Conservation (phyloP, 1,140 invertebrate species). For the Monochamus saltuarius region DNA sequence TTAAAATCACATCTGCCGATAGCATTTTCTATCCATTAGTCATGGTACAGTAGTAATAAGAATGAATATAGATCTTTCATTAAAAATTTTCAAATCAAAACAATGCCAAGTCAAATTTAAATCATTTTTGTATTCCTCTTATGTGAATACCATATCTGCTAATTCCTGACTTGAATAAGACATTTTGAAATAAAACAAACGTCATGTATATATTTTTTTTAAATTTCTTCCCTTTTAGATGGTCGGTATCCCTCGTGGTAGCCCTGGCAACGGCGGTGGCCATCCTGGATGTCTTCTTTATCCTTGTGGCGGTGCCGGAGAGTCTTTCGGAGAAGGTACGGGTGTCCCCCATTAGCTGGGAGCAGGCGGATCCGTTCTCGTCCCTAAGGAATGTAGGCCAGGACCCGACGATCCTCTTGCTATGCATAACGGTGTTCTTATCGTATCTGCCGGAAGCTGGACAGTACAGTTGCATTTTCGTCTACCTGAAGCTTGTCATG, state of each 20-base stretch:
- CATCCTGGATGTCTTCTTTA: constrained; percentile 96
- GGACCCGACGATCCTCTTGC: constrained; percentile 93
- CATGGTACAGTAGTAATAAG: too few relatives aligned
- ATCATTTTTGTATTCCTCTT: too few relatives aligned
- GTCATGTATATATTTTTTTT: too few relatives aligned
- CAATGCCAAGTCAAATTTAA: too few relatives aligned
- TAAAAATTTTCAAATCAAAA: too few relatives aligned
- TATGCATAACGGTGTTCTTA: constrained; percentile 96
- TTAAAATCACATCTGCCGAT: too few relatives aligned
- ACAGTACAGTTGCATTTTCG: constrained; percentile 99
- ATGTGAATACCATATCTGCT: too few relatives aligned
- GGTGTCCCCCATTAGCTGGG: constrained; percentile 87
- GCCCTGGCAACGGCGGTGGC: constrained; percentile 93
- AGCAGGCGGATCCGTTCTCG: constrained; percentile 97
- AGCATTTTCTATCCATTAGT: too few relatives aligned
- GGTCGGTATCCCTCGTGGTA: constrained; percentile 91
- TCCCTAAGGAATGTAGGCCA: constrained; percentile 91
- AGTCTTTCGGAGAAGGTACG: constrained; percentile 90
- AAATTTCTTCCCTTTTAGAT: constrained; percentile 35
- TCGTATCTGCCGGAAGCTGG: constrained; percentile 98
- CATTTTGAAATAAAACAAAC: too few relatives aligned
- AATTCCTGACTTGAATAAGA: too few relatives aligned
- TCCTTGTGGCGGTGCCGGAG: constrained; percentile 96
- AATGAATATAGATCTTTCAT: neutral
- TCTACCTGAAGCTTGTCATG: constrained; percentile 98